Evolutionary conservation across 2,113 vertebrate genomes (phyloP).

Genomic region (Rhea americana): DNA sequence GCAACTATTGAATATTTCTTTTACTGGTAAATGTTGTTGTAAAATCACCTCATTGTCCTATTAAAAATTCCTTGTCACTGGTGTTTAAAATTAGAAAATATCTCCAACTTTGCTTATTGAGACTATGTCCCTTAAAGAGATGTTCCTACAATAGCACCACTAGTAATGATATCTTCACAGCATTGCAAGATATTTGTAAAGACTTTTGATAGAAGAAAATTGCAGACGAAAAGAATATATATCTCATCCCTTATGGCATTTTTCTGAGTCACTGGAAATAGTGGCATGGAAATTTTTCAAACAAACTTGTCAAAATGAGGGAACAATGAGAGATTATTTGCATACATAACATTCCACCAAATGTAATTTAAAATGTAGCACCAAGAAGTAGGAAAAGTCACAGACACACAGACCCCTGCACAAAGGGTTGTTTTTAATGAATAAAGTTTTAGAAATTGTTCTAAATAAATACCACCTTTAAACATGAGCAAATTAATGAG

Average conservation of each 20-base stretch:
- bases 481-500: not conserved
- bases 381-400: not conserved
- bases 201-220: not conserved
- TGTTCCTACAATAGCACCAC: not conserved
- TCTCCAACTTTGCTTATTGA: not conserved
- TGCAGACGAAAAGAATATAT: not conserved
- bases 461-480: not conserved
- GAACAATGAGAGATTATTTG: conserved; percentile 28
- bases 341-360: not conserved
- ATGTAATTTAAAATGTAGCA: not conserved
- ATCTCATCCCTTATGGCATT: not conserved
- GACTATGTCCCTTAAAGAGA: not conserved
- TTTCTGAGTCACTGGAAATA: conserved; percentile 7
- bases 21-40: not conserved
- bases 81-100: not conserved
- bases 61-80: not conserved
- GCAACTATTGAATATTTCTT: not conserved
- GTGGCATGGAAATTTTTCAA: conserved; percentile 3
- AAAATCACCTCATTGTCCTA: not conserved
- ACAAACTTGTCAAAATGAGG: conserved; percentile 8
- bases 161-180: not conserved
- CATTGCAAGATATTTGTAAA: not conserved
- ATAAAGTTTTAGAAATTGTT: not conserved
- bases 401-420: not conserved
- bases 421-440: not conserved